phyloP scores from a whole-genome alignment of 53 echinoderm and acorn worm species.

The Echinarachnius parma region DNA sequence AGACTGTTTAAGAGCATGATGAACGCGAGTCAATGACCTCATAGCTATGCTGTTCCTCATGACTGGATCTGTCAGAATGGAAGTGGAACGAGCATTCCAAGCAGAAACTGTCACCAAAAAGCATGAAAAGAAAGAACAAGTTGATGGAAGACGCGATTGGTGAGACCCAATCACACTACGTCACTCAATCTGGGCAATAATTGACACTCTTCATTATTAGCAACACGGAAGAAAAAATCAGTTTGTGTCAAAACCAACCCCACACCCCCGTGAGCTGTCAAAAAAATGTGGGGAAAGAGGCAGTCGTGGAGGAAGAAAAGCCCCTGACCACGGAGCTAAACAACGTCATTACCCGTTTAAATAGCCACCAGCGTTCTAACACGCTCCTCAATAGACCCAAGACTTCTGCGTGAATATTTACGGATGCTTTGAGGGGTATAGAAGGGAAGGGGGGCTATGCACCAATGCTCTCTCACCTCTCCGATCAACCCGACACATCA shows the following conservation, averaged over 20 bases:
- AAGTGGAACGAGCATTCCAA: too few relatives aligned
- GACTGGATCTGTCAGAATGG: too few relatives aligned
- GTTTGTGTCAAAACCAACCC: not conserved
- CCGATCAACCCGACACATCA: too few relatives aligned
- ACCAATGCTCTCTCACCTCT: constrained; percentile 29
- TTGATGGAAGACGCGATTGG: too few relatives aligned
- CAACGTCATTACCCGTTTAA: constrained; percentile 47
- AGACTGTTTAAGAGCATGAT: too few relatives aligned
- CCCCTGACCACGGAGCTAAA: constrained; percentile 5
- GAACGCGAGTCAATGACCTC: too few relatives aligned
- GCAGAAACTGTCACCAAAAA: too few relatives aligned
- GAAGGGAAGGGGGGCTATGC: constrained; percentile 11
- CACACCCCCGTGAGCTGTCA: constrained; percentile 23
- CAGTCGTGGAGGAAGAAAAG: not conserved
- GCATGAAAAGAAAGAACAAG: too few relatives aligned
- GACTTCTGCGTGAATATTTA: constrained; percentile 37
- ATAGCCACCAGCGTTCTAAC: constrained; percentile 32
- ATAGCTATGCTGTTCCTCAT: too few relatives aligned
- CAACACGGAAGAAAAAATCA: not conserved
- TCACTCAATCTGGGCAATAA: too few relatives aligned
- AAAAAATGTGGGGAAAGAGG: not conserved
- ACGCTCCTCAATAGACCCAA: constrained; percentile 32
- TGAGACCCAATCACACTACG: too few relatives aligned
- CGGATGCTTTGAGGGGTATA: constrained; percentile 32
- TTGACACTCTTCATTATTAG: constrained; percentile 23